Evolutionary conservation across 2,797 vertebrate genomes (phyloP).

Genomic region (Hydrophis major): DNA sequence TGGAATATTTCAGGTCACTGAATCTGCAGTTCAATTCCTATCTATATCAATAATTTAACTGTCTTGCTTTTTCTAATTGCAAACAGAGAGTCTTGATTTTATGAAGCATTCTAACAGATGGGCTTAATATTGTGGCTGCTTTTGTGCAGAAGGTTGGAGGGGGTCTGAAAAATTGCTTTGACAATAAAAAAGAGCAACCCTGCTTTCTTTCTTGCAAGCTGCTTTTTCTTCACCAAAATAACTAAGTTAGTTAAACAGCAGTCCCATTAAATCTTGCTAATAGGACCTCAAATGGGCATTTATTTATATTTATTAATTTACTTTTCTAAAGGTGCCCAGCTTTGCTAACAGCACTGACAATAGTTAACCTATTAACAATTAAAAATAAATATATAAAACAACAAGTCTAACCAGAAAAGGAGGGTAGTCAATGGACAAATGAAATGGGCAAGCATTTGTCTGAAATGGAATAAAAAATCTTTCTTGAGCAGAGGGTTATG

Average conservation of each 20-base stretch:
- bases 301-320: neutral
- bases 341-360: neutral
- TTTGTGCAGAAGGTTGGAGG: neutral
- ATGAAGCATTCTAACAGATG: conserved; percentile 21
- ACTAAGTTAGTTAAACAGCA: neutral
- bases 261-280: neutral
- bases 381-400: neutral
- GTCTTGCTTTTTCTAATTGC: conserved; percentile 1
- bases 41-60: conserved; percentile 25
- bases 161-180: neutral
- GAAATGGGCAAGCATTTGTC: neutral
- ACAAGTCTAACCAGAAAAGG: neutral
- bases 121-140: conserved; percentile 16
- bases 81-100: neutral
- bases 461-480: neutral
- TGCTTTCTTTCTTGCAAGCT: neutral
- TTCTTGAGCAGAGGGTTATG: neutral
- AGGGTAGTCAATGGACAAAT: neutral
- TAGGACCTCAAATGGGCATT: neutral
- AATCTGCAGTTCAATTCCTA: neutral
- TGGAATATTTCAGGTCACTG: neutral
- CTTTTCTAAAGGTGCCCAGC: neutral
- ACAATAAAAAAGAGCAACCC: neutral
- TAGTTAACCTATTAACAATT: neutral
- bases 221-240: neutral